Conservation (phyloP, 2,888 invertebrate species). For the Drosophila cracens region DNA sequence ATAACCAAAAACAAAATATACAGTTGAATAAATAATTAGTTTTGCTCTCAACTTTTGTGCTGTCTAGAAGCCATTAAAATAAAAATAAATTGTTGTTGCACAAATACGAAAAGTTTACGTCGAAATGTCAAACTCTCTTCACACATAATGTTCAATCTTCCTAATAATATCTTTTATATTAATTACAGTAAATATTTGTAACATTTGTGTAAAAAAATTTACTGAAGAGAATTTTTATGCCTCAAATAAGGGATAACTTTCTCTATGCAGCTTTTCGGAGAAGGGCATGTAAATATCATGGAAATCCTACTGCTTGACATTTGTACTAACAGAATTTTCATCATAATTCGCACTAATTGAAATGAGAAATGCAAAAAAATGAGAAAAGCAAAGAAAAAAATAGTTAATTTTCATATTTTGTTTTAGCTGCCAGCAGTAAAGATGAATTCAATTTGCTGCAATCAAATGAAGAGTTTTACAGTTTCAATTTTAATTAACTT, state of each 20-base stretch:
- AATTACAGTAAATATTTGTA: background rate
- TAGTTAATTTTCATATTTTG: slow-evolving; percentile 64
- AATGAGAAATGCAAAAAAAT: slow-evolving; percentile 63
- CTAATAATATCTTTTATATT: background rate
- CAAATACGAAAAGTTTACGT: background rate
- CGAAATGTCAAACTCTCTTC: background rate
- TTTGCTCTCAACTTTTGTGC: background rate
- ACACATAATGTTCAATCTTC: too few relatives aligned
- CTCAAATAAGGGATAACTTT: background rate
- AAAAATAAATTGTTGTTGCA: background rate
- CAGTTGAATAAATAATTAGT: too few relatives aligned
- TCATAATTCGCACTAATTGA: slow-evolving; percentile 66
- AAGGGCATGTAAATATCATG: slow-evolving; percentile 7
- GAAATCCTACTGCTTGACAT: slow-evolving; percentile 22
- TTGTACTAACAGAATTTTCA: slow-evolving; percentile 39
- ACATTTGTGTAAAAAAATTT: background rate
- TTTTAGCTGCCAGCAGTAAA: slow-evolving; percentile 42
- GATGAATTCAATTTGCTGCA: slow-evolving; percentile 56
- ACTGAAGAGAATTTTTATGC: background rate
- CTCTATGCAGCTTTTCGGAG: background rate
- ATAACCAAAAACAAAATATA: background rate
- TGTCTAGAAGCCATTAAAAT: background rate
- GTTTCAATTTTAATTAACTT: slow-evolving; percentile 59
- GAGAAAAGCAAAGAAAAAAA: slow-evolving; percentile 36
- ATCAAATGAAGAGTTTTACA: slow-evolving; percentile 59